Evolutionary conservation across 2,797 vertebrate genomes (phyloP).

Genomic region (Coregonus suidteri): DNA sequence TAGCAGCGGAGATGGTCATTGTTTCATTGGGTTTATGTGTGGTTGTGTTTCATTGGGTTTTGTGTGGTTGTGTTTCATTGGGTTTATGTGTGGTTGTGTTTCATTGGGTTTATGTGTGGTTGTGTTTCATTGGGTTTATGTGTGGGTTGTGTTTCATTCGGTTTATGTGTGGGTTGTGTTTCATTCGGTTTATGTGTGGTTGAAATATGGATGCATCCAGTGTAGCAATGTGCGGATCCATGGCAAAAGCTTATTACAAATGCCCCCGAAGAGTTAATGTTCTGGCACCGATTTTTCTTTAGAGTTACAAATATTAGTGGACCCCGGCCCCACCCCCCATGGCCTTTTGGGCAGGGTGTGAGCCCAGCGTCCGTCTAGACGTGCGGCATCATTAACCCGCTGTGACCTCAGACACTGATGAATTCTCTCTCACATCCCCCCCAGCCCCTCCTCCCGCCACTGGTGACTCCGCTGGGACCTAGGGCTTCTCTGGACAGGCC

Average conservation of each 20-base stretch:
- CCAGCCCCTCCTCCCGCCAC: conserved; percentile 57
- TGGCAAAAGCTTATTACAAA: conserved; percentile 48
- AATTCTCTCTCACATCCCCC: conserved; percentile 80
- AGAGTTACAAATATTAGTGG: conserved; percentile 56
- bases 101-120: conserved; percentile 24
- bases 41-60: conserved; percentile 18
- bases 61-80: not conserved
- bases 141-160: too few species aligned
- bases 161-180: not conserved
- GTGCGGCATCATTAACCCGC: conserved; percentile 78
- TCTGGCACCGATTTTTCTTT: conserved; percentile 43
- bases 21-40: conserved; percentile 26
- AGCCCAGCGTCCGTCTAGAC: conserved; percentile 76
- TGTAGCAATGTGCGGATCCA: conserved; percentile 41
- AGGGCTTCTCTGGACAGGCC: conserved; percentile 78
- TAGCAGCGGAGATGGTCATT: conserved; percentile 26
- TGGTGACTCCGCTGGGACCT: conserved; percentile 71
- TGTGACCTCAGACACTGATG: conserved; percentile 72
- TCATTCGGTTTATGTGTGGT: conserved; percentile 27
- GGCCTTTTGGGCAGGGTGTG: conserved; percentile 64
- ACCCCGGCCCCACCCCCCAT: conserved; percentile 41
- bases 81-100: conserved; percentile 24
- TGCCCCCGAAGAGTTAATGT: conserved; percentile 58
- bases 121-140: not conserved
- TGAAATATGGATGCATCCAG: not conserved